Conservation (phyloP, 2,113 vertebrate genomes). For the Tympanuchus pallidicinctus region DNA sequence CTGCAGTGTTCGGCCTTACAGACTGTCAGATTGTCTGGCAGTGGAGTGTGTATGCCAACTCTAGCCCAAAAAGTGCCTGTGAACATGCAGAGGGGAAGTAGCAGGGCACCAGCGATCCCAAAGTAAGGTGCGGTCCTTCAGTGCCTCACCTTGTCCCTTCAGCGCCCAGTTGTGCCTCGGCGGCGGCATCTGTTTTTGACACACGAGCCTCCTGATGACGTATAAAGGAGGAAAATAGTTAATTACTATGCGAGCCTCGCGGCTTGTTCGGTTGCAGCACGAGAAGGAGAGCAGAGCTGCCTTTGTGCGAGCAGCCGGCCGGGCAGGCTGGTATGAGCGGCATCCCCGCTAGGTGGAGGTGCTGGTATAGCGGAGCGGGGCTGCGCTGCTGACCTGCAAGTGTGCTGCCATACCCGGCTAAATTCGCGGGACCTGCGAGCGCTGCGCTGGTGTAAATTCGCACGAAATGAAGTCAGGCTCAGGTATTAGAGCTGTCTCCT, state of each 20-base stretch:
- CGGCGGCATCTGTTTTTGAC: fast-evolving
- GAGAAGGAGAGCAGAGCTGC: fast-evolving
- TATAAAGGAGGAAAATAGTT: not conserved
- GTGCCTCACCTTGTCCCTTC: no score
- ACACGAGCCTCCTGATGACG: fast-evolving
- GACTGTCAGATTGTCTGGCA: not conserved
- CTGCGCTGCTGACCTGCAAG: not conserved
- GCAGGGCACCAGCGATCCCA: fast-evolving
- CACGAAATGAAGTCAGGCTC: not conserved
- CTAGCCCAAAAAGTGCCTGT: fast-evolving
- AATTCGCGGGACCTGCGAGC: not conserved
- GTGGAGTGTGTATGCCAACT: fast-evolving
- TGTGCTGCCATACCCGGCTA: not conserved
- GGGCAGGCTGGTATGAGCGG: not conserved
- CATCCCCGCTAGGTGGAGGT: conserved; percentile 59
- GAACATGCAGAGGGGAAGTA: fast-evolving
- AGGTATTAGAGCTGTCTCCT: fast-evolving
- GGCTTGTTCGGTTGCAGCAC: not conserved
- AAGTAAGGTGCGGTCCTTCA: fast-evolving
- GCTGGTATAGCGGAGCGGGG: not conserved
- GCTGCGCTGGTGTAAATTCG: not conserved
- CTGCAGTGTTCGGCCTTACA: fast-evolving
- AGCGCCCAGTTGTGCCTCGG: fast-evolving
- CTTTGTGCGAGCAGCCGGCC: fast-evolving
- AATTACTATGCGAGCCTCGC: fast-evolving